A percentile compares a stretch with the other conserved stretches of the same genome.
Conservation (phyloP, 1,140 invertebrate genomes). For the Hypothenemus hampei region DNA sequence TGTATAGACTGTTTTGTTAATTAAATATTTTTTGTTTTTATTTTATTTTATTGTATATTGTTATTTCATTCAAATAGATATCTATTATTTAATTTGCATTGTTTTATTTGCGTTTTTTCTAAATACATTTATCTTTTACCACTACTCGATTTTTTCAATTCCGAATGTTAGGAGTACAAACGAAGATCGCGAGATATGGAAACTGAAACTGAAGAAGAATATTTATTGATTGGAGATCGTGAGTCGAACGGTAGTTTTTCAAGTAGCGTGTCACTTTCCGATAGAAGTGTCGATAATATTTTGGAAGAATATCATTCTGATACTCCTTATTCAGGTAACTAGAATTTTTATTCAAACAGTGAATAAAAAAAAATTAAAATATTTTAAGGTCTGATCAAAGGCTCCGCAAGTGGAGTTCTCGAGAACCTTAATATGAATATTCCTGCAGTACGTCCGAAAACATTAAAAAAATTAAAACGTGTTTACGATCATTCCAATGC, state of each 20-base stretch:
- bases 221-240: slow-evolving; percentile 50
- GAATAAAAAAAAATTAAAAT: slow-evolving; percentile 3
- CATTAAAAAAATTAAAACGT: slow-evolving; percentile 62
- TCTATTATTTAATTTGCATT: too few relatives aligned
- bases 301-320: slow-evolving; percentile 82
- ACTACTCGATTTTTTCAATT: too few relatives aligned
- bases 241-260: slow-evolving; percentile 58
- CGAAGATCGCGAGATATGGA: slow-evolving; percentile 73
- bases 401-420: slow-evolving; percentile 59
- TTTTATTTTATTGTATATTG: too few relatives aligned
- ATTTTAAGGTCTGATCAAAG: slow-evolving; percentile 66
- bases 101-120: too few relatives aligned
- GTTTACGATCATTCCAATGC: slow-evolving; percentile 52
- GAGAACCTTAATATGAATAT: slow-evolving; percentile 52
- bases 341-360: background rate
- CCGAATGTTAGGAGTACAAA: slow-evolving; percentile 75
- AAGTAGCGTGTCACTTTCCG: slow-evolving; percentile 62
- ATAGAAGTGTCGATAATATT: slow-evolving; percentile 74
- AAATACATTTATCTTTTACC: too few relatives aligned
- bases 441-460: slow-evolving; percentile 67
- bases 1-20: too few relatives aligned
- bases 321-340: slow-evolving; percentile 75
- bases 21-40: too few relatives aligned
- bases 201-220: slow-evolving; percentile 59
- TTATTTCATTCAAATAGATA: too few relatives aligned